Evolutionary conservation across 2,888 invertebrate genomes (phyloP).

Genomic region (Julus scandinavius): DNA sequence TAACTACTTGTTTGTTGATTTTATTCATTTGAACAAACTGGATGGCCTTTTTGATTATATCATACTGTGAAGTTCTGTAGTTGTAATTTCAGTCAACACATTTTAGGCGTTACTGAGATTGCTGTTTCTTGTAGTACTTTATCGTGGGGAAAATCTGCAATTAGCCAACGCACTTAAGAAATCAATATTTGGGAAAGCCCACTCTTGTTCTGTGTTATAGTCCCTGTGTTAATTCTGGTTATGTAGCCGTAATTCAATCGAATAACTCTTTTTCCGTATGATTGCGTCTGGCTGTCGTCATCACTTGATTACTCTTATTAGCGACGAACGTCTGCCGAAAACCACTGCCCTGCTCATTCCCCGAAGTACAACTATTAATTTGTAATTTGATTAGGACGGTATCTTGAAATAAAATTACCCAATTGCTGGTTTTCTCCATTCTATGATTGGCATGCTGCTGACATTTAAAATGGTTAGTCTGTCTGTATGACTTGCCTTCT

Average conservation of each 20-base stretch:
- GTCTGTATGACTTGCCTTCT: too few species aligned
- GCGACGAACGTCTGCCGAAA: background rate
- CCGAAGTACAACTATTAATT: background rate
- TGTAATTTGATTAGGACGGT: background rate
- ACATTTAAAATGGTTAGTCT: too few species aligned
- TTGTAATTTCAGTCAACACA: background rate
- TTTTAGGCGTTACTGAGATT: background rate
- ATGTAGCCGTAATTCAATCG: background rate
- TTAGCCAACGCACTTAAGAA: background rate
- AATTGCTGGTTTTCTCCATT: background rate
- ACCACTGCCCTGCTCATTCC: background rate
- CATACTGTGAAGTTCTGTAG: background rate
- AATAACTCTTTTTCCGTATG: background rate
- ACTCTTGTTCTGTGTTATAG: background rate
- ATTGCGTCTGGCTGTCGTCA: background rate
- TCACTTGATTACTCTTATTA: background rate
- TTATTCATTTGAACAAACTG: background rate
- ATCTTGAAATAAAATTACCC: background rate
- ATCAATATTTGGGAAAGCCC: slow-evolving; percentile 7
- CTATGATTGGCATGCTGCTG: too few species aligned
- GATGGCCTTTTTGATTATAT: background rate
- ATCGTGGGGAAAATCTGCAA: background rate
- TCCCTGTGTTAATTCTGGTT: background rate
- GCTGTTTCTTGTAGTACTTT: background rate
- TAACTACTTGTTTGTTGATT: background rate